Evolutionary conservation across 92 coral and sea anemone species (phyloP).

Genomic region (Epizoanthus ramosus): DNA sequence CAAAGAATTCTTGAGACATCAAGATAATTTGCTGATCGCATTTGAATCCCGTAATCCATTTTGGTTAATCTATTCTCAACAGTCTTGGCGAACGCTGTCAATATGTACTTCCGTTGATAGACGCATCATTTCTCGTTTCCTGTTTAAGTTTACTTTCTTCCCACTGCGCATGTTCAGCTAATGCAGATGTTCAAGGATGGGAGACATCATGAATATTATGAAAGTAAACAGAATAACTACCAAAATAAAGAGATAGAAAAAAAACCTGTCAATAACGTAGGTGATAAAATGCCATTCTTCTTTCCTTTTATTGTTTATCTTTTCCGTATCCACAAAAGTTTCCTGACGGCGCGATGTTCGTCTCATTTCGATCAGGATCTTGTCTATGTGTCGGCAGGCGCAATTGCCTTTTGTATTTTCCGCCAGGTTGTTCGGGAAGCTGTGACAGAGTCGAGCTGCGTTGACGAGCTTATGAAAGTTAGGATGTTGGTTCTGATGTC

Average conservation of each 20-base stretch:
- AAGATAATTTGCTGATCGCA: too few species aligned
- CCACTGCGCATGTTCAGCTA: not conserved
- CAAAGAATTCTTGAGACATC: too few species aligned
- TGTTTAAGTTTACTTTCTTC: too few species aligned
- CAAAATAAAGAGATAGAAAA: slow-evolving; percentile 74
- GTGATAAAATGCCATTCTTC: slow-evolving; percentile 89
- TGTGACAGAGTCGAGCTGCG: slow-evolving; percentile 36
- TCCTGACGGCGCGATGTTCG: slow-evolving; percentile 19
- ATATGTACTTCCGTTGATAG: too few species aligned
- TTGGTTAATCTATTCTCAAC: too few species aligned
- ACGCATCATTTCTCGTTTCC: too few species aligned
- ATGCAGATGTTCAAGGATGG: not conserved
- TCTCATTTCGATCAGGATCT: slow-evolving; percentile 37
- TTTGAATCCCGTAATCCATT: too few species aligned
- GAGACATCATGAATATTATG: slow-evolving; percentile 32
- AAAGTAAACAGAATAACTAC: slow-evolving; percentile 47
- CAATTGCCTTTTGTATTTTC: slow-evolving; percentile 32
- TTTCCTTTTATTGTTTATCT: slow-evolving; percentile 17
- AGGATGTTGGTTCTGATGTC: not conserved
- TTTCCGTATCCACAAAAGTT: not conserved
- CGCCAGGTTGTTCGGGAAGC: slow-evolving; percentile 28
- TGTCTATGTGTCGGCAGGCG: slow-evolving; percentile 37
- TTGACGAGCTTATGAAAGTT: slow-evolving; percentile 19
- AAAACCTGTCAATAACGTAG: slow-evolving; percentile 74
- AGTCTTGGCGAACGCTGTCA: too few species aligned